Evolutionary conservation across 2,113 vertebrate genomes (phyloP), one percentile per base, ranked within the genome.

Genomic region (Mesembrinibis cayennensis): DNA sequence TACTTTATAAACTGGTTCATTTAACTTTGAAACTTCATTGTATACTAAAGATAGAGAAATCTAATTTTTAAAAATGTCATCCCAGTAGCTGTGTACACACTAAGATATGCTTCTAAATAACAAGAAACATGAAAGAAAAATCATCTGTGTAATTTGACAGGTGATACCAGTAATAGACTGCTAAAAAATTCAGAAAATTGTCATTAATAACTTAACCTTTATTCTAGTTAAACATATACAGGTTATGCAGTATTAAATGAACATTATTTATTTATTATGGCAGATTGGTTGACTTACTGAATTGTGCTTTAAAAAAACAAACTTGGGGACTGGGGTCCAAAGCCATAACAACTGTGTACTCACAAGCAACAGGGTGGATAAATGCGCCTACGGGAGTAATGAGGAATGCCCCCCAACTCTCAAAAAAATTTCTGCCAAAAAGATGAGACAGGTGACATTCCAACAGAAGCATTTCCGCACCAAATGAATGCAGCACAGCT

Each of bases 371-470:
- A 40, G 34, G 8, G 18, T 42, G 15, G 14, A 34, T 18, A 74
- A 62, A 59, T 0, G 0, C 2, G 2, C 13, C 25, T 53, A 26
- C 9, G 32, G 10, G 7, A 15, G 38, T 40, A 55, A 8, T 26
- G 16, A 73, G 13, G 2, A 72, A 73, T n/a, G 6, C 6, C 13
- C 7, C 19, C 4, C 13, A 74, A 61, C 4, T 9, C 8, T 47
- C 4, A 11, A 25, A 53, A 80, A 81, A 18, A 0, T 5, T 53
- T 66, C 38, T 45, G 4, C 19, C 7, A 17, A 30, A 73, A 52
- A 25, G 1, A 15, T 53, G 9, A 53, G 34, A 40, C 47, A 87
- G 30, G 4, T 74, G 30, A 40, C 8, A 22, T n/a, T 62, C 40
- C 16, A 47, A 30, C 9, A 73, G 45, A 87, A 87, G 2, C 13